Evolutionary conservation across 2,888 invertebrate species (phyloP).

Genomic region (Cheilosia scutellata): DNA sequence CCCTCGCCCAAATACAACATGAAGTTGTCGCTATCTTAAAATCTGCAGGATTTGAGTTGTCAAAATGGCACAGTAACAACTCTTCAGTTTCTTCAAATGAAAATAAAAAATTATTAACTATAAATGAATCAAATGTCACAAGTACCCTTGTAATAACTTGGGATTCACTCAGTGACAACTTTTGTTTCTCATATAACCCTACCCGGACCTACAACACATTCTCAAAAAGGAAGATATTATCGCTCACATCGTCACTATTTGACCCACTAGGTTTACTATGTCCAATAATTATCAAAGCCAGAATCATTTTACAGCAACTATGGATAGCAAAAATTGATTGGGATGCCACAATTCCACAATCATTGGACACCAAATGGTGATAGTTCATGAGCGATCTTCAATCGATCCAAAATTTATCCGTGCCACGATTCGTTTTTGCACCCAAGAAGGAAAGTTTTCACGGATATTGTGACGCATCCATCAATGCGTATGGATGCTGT

Average conservation of each 20-base stretch:
- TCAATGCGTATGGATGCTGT: conserved; percentile 38
- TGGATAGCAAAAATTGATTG: conserved; percentile 53
- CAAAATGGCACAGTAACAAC: conserved; percentile 31
- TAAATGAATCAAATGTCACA: conserved; percentile 37
- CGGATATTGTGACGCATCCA: conserved; percentile 46
- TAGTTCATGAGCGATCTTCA: conserved; percentile 11
- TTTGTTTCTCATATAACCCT: conserved; percentile 43
- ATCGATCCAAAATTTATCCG: conserved; percentile 1
- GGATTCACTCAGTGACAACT: conserved; percentile 41
- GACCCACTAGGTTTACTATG: conserved; percentile 58
- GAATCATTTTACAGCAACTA: conserved; percentile 67
- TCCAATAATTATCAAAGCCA: conserved; percentile 46
- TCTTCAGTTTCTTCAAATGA: not conserved
- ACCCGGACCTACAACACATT: not conserved
- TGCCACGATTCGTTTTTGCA: conserved; percentile 29
- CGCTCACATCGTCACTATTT: conserved; percentile 43
- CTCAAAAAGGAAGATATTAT: conserved; percentile 27
- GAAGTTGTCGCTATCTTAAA: not conserved
- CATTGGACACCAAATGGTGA: conserved; percentile 6
- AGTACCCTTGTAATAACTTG: conserved; percentile 50
- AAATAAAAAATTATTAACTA: conserved; percentile 25
- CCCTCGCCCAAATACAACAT: not conserved
- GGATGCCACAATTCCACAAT: conserved; percentile 35
- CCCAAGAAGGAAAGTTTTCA: not conserved
- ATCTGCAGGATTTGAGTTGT: conserved; percentile 11